Evolutionary conservation across 2,113 vertebrate genomes (phyloP).

Genomic region (Taxidea taxus): DNA sequence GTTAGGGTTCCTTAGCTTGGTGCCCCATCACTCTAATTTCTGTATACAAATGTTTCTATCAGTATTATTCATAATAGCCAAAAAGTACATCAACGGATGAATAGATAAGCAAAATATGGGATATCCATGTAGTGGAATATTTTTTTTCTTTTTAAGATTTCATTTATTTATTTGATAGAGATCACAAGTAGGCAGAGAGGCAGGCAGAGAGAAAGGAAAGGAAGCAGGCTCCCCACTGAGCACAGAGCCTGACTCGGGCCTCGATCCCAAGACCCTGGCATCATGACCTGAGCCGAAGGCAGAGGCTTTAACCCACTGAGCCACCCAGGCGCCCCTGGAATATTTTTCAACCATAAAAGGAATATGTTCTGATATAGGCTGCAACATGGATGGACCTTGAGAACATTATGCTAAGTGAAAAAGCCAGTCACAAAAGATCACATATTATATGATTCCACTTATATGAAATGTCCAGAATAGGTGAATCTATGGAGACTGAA

Average conservation of each 20-base stretch:
- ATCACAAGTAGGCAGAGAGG: too few species aligned
- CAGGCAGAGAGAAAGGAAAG: too few species aligned
- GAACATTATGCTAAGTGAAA: neutral
- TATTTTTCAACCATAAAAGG: neutral
- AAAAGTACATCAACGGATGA: slow-evolving; percentile 24
- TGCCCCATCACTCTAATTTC: neutral
- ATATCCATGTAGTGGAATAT: neutral
- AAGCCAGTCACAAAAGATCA: neutral
- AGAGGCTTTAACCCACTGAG: too few species aligned
- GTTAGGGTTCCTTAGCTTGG: slow-evolving; percentile 17
- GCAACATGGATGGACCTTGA: neutral
- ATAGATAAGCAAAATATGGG: neutral
- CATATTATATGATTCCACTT: neutral
- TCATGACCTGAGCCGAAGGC: too few species aligned
- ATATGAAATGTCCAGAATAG: slow-evolving; percentile 13
- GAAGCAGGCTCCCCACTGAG: too few species aligned
- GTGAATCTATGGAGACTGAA: neutral
- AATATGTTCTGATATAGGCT: neutral
- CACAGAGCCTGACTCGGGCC: too few species aligned
- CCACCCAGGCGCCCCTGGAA: neutral
- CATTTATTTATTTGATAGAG: too few species aligned
- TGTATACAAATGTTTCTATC: neutral
- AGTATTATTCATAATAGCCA: neutral
- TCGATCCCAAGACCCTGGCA: too few species aligned
- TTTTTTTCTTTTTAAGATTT: neutral